Evolutionary conservation across 2,113 vertebrate genomes (phyloP), one percentile per base, ranked within the genome.

Genomic region (Dendrocopos noguchii): DNA sequence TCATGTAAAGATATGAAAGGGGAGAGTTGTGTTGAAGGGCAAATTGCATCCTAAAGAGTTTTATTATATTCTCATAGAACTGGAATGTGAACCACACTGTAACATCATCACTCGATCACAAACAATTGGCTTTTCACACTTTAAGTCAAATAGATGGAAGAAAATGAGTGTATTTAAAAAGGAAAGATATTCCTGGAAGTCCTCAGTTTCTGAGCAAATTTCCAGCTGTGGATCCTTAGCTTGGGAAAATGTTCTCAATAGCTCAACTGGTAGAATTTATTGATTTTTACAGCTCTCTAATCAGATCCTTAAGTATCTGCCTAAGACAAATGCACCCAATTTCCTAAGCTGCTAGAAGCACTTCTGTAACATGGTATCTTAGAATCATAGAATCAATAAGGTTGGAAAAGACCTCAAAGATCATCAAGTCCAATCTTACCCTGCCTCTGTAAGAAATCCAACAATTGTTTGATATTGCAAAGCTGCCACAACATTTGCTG

Each of bases 261-360:
- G 52, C 64, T 77, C 74, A 46, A 79, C 1, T 52, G 42, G 31
- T 60, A 71, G 28, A 46, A 34, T 79, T 92, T 64, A 89, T 33
- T 82, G 60, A 95, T 63, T 89, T 73, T 84, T 81, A 87, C 29
- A 46, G 55, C 19, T 44, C 66, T 88, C 74, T 73, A 80, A 87
- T 77, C 71, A 80, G 89, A 73, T 53, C 42, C 46, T 87, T 47
- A 22, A 74, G 21, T 57, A 82, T 19, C 42, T 78, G 33, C 36
- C 53, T 0, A 0, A 94, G 64, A 90, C 9, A 91, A 52, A 88
- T 8, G 57, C 25, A 83, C 10, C 42, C 70, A 52, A 92, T 88
- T 88, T 94, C 86, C 73, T 84, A 67, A 47, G 73, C 56, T 52
- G 52, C 72, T 80, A 47, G 36, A 71, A 85, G 88, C 24, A 42